phyloP scores from a whole-genome alignment of 2,888 invertebrate species.

The Lasioglossum villosulum region DNA sequence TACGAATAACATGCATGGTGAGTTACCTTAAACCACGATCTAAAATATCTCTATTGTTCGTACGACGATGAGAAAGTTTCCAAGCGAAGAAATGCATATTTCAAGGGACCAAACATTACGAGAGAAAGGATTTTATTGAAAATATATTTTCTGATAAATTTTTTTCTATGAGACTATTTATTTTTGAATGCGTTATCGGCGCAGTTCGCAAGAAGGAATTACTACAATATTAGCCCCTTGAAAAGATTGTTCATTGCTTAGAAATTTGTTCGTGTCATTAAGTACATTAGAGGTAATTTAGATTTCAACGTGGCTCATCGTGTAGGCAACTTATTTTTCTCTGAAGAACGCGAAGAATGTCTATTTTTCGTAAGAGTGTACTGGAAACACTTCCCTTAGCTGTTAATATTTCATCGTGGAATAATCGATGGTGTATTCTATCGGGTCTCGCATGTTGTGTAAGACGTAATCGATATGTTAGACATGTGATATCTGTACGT shows the following conservation, averaged over 20 bases:
- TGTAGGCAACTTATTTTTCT: constrained; percentile 51
- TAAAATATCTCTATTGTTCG: neutral
- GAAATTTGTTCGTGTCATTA: neutral
- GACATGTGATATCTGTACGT: constrained; percentile 23
- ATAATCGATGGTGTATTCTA: constrained; percentile 25
- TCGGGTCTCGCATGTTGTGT: constrained; percentile 50
- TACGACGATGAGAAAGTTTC: neutral
- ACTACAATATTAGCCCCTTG: neutral
- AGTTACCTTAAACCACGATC: neutral
- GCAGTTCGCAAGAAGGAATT: neutral
- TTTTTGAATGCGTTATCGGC: neutral
- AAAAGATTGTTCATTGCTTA: neutral
- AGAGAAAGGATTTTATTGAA: neutral
- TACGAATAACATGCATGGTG: constrained; percentile 7
- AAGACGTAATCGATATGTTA: constrained; percentile 37
- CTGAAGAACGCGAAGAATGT: constrained; percentile 21
- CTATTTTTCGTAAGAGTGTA: constrained; percentile 45
- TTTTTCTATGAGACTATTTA: neutral
- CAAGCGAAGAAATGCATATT: neutral
- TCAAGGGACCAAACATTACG: neutral
- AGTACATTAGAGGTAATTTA: neutral
- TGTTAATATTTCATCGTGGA: constrained; percentile 37
- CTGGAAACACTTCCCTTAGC: constrained; percentile 12
- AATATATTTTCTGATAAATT: neutral
- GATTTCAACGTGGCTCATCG: neutral